phyloP scores from a whole-genome alignment of 2,888 invertebrate species.

The Watsonalla binaria region DNA sequence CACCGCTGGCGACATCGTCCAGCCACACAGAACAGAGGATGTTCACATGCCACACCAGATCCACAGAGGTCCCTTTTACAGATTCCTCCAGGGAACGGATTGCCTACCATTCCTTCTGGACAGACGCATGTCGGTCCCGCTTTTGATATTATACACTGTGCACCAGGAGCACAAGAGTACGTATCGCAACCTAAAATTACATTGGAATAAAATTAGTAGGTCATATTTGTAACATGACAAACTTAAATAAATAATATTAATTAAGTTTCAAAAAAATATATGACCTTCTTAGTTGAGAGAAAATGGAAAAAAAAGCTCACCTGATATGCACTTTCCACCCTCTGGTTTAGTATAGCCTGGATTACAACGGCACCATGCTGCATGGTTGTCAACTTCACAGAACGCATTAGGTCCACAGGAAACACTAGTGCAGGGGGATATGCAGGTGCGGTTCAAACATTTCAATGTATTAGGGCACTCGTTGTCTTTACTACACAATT shows the following conservation, averaged over 20 bases:
- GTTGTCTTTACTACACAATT: constrained; percentile 83
- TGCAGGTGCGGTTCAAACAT: constrained; percentile 87
- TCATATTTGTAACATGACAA: not conserved
- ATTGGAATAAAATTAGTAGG: constrained; percentile 20
- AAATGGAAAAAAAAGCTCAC: constrained; percentile 52
- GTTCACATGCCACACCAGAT: constrained; percentile 85
- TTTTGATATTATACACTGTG: constrained; percentile 90
- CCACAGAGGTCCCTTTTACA: constrained; percentile 91
- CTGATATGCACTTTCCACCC: constrained; percentile 90
- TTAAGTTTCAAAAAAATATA: constrained; percentile 1
- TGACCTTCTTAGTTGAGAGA: not conserved
- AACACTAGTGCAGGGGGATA: constrained; percentile 88
- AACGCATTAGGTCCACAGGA: constrained; percentile 91
- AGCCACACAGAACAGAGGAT: constrained; percentile 89
- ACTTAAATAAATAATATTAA: too few relatives aligned
- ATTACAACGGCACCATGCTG: constrained; percentile 92
- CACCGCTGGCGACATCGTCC: constrained; percentile 94
- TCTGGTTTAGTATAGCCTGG: constrained; percentile 89
- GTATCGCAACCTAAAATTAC: constrained; percentile 81
- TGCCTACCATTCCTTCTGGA: constrained; percentile 90
- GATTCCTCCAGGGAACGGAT: constrained; percentile 94
- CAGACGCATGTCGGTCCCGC: constrained; percentile 93
- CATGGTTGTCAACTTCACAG: constrained; percentile 93
- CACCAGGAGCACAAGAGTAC: constrained; percentile 88
- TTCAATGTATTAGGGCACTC: constrained; percentile 90